These are phyloP conservation scores for Ganaspis sp. DNA, from an alignment of 1,140 invertebrate species.

Conservation along the genomic window DNA sequence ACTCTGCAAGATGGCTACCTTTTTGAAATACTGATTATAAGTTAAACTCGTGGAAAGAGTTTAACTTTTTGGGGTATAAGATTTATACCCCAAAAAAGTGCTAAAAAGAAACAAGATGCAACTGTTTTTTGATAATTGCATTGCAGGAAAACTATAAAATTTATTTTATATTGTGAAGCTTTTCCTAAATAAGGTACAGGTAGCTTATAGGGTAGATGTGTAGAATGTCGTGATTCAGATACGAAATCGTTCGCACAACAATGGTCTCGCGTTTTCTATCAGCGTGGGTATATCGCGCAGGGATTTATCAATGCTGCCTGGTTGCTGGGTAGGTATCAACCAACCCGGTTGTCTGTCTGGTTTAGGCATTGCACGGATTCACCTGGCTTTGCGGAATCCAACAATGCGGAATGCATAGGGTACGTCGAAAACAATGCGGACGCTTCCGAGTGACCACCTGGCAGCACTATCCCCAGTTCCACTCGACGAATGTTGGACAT, in stretches of 20 bases:
- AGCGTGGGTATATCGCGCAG: conserved; percentile 53
- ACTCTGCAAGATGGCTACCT: neutral
- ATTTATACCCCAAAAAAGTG: too few relatives aligned
- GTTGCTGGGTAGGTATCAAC: conserved; percentile 35
- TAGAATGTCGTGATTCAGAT: conserved; percentile 36
- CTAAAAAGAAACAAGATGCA: too few relatives aligned
- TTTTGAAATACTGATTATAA: too few relatives aligned
- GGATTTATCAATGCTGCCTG: conserved; percentile 56
- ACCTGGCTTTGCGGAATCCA: conserved; percentile 63
- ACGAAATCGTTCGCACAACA: conserved; percentile 49
- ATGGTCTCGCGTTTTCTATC: conserved; percentile 58
- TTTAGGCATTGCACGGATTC: conserved; percentile 56
- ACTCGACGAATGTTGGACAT: conserved; percentile 44
- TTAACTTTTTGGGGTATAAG: too few relatives aligned
- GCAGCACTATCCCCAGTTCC: conserved; percentile 42
- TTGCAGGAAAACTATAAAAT: too few relatives aligned
- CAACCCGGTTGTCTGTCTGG: conserved; percentile 45
- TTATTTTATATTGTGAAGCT: neutral
- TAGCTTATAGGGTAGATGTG: neutral
- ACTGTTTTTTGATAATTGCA: too few relatives aligned
- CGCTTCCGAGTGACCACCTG: conserved; percentile 63
- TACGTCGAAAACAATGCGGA: conserved; percentile 58
- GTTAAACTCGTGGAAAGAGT: too few relatives aligned
- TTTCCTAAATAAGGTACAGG: neutral
- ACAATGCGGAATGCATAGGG: conserved; percentile 56